These are phyloP conservation scores for Proisotoma minuta DNA, from an alignment of 2,888 invertebrate species.

Conservation along the genomic window DNA sequence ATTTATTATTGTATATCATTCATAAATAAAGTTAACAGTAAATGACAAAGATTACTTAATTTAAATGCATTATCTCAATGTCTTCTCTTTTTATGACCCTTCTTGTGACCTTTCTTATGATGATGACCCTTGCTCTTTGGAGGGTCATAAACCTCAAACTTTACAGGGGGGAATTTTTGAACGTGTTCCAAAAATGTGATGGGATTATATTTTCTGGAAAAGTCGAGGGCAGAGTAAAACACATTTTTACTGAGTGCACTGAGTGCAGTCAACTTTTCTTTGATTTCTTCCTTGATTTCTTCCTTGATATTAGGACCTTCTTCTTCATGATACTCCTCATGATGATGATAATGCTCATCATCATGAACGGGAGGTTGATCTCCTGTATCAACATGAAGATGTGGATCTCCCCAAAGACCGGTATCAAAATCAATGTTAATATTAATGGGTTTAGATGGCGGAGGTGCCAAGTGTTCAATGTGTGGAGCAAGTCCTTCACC, in stretches of 20 bases:
- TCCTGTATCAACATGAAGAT: not conserved
- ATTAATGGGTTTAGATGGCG: not conserved
- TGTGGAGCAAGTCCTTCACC: too few relatives aligned
- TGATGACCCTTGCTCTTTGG: not conserved
- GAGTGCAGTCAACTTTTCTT: too few relatives aligned
- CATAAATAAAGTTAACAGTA: too few relatives aligned
- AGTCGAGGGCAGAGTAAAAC: conserved; percentile 14
- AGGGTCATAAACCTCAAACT: conserved; percentile 18
- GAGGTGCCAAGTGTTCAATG: not conserved
- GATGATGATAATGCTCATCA: conserved; percentile 1
- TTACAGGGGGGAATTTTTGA: conserved; percentile 18
- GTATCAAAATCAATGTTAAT: not conserved
- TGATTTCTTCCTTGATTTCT: not conserved
- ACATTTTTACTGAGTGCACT: conserved; percentile 8
- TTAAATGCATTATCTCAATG: not conserved
- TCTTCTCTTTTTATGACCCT: not conserved
- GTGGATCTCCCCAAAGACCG: not conserved
- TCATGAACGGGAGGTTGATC: not conserved
- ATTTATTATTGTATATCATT: too few relatives aligned
- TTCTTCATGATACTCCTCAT: not conserved
- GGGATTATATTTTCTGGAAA: conserved; percentile 25
- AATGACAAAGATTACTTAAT: not conserved
- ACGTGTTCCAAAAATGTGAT: conserved; percentile 20
- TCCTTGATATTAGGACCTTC: not conserved
- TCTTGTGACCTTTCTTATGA: not conserved